These are phyloP conservation scores for Drosophila punjabiensis DNA, from an alignment of 1,140 invertebrate genomes.

Conservation along the genomic window DNA sequence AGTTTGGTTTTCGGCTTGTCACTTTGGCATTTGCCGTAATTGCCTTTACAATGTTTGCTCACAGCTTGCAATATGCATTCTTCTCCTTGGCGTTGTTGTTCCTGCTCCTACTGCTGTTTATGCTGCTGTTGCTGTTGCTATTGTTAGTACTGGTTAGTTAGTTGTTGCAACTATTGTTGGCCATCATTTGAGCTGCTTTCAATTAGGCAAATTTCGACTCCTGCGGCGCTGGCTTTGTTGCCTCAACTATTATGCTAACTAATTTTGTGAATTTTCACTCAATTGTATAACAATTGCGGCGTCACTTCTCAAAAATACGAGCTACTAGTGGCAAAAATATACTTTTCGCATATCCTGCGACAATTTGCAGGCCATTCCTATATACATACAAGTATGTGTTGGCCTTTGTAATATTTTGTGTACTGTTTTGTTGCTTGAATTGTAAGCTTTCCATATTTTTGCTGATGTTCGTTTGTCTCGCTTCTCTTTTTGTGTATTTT, in stretches of 20 bases:
- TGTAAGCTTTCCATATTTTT: conserved; percentile 25
- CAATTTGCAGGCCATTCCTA: conserved; percentile 57
- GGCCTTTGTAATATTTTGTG: conserved; percentile 12
- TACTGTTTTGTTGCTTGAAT: conserved; percentile 5
- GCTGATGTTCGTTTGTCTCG: background rate
- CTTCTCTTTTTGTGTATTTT: conserved; percentile 51
- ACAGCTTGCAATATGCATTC: conserved; percentile 55
- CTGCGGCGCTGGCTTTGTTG: conserved; percentile 58
- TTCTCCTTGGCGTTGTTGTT: conserved; percentile 31
- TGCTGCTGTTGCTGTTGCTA: conserved; percentile 23
- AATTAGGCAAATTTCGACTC: conserved; percentile 65
- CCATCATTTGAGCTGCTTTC: conserved; percentile 56
- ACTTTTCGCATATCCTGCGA: conserved; percentile 33
- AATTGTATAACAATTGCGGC: conserved; percentile 41
- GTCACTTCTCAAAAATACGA: background rate
- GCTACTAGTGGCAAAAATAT: background rate
- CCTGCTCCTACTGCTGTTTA: conserved; percentile 12
- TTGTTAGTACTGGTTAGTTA: conserved; percentile 14
- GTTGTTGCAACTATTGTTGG: conserved; percentile 30
- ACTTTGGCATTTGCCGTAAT: conserved; percentile 71
- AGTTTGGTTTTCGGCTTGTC: conserved; percentile 65
- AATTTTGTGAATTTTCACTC: conserved; percentile 60
- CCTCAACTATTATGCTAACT: conserved; percentile 64
- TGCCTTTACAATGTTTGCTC: conserved; percentile 69
- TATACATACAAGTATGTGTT: background rate